These are phyloP conservation scores for Clunio marinus DNA, from an alignment of 2,888 invertebrate species.

Conservation along the genomic window DNA sequence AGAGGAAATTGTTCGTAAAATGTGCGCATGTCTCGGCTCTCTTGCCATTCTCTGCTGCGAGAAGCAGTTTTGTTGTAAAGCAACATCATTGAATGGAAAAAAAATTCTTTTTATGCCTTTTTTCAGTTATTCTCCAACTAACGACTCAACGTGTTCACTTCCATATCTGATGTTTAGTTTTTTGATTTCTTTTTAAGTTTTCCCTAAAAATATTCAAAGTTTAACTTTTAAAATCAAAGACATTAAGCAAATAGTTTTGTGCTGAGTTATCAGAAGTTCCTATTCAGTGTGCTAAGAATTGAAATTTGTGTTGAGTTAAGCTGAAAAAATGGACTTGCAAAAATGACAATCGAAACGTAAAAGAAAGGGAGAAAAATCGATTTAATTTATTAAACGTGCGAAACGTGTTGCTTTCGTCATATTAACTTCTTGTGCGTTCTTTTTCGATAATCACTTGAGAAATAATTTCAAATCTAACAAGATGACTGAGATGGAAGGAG, in stretches of 20 bases:
- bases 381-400: background rate
- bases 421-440: too few relatives aligned
- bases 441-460: too few relatives aligned
- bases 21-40: conserved; percentile 14
- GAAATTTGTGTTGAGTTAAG: background rate
- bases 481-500: conserved; percentile 42
- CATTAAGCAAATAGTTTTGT: too few relatives aligned
- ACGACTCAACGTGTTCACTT: conserved; percentile 24
- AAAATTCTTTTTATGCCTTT: background rate
- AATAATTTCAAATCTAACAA: too few relatives aligned
- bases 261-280: too few relatives aligned
- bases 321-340: background rate
- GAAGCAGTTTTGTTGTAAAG: too few relatives aligned
- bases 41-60: conserved; percentile 9
- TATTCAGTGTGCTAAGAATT: too few relatives aligned
- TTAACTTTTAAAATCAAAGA: too few relatives aligned
- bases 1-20: too few relatives aligned
- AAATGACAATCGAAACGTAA: background rate
- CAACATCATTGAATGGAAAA: background rate
- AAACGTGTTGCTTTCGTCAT: background rate
- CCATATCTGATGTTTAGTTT: background rate
- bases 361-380: conserved; percentile 11
- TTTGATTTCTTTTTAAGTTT: background rate
- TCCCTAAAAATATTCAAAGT: too few relatives aligned
- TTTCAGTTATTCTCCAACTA: conserved; percentile 28